phyloP scores from a whole-genome alignment of 1,140 invertebrate genomes.

The Euglossa dilemma region DNA sequence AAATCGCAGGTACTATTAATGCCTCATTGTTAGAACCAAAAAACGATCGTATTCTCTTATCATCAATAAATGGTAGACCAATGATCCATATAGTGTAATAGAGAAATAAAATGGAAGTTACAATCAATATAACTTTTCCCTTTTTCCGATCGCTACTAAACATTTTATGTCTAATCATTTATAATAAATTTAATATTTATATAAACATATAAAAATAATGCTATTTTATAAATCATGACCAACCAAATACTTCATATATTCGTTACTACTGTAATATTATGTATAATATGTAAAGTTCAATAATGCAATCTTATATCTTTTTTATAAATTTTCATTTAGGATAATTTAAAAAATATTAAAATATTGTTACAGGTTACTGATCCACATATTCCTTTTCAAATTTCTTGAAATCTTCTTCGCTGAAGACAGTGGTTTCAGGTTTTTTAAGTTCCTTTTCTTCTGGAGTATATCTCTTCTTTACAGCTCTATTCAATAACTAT shows the following conservation, averaged over 20 bases:
- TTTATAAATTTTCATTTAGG: neutral
- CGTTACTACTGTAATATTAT: neutral
- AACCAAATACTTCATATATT: neutral
- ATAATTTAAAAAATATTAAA: neutral
- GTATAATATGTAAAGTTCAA: neutral
- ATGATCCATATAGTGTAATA: slow-evolving; percentile 88
- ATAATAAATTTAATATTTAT: neutral
- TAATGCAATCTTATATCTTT: neutral
- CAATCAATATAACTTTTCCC: slow-evolving; percentile 84
- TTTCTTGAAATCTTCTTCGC: slow-evolving; percentile 83
- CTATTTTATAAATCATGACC: no score
- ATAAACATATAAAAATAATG: neutral
- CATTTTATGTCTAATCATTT: slow-evolving; percentile 59
- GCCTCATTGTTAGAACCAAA: slow-evolving; percentile 85
- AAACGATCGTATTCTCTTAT: slow-evolving; percentile 83
- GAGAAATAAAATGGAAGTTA: slow-evolving; percentile 83
- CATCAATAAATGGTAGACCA: slow-evolving; percentile 87
- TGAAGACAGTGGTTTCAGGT: slow-evolving; percentile 77
- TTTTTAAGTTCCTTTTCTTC: slow-evolving; percentile 67
- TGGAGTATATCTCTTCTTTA: slow-evolving; percentile 54
- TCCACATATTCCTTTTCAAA: slow-evolving; percentile 82
- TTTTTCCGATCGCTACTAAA: slow-evolving; percentile 74
- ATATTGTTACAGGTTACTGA: slow-evolving; percentile 29
- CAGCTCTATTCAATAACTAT: slow-evolving; percentile 68
- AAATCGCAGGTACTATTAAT: slow-evolving; percentile 84